Evolutionary conservation across 2,888 invertebrate genomes (phyloP).

Genomic region (Chrysolina haemoptera): DNA sequence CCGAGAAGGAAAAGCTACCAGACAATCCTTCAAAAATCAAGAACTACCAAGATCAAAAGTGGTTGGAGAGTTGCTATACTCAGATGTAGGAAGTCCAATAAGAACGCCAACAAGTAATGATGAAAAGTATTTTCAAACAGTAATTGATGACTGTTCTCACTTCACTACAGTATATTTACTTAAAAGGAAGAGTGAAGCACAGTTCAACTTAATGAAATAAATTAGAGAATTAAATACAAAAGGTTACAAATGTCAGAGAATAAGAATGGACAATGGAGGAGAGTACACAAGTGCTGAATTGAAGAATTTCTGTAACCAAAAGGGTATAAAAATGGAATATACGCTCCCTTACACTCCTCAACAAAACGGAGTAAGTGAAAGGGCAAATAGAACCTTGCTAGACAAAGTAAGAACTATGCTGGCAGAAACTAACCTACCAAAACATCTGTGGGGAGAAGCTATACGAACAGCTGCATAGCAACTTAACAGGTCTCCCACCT

Average conservation of each 20-base stretch:
- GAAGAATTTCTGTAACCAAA: conserved; percentile 13
- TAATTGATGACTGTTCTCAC: too few species aligned
- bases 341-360: conserved; percentile 15
- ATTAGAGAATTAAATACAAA: not conserved
- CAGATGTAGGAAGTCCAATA: not conserved
- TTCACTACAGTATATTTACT: too few species aligned
- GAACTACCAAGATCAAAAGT: not conserved
- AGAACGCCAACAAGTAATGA: not conserved
- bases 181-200: not conserved
- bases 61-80: not conserved
- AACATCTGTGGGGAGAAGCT: conserved; percentile 14
- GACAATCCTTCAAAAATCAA: conserved; percentile 16
- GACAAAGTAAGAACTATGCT: not conserved
- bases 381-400: too few species aligned
- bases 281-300: conserved; percentile 19
- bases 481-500: conserved; percentile 13
- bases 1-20: conserved; percentile 5
- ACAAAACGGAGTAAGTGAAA: not conserved
- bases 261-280: conserved; percentile 8
- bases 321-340: conserved; percentile 20
- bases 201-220: not conserved
- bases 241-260: not conserved
- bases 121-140: not conserved
- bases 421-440: not conserved
- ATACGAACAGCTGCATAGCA: conserved; percentile 5